These are phyloP conservation scores for Platyrinchus mystaceus DNA, from an alignment of 2,797 vertebrate genomes.

Conservation along the genomic window DNA sequence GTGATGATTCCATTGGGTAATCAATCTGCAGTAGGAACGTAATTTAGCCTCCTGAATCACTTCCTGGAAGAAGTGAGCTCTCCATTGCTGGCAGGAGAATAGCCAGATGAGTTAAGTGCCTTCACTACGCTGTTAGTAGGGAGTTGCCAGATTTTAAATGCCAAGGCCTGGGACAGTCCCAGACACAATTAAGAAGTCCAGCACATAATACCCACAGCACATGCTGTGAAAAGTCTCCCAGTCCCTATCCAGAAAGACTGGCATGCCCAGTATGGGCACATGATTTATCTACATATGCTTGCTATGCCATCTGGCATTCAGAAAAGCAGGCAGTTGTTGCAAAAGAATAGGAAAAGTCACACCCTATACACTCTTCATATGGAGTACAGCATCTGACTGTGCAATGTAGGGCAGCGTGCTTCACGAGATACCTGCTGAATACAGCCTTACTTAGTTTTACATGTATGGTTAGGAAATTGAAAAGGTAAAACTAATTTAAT, in stretches of 20 bases:
- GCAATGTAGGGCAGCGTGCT: background rate
- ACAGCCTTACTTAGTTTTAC: background rate
- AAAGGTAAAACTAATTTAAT: background rate
- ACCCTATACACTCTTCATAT: background rate
- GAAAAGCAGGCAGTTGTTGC: background rate
- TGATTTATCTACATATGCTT: background rate
- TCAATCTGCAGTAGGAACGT: background rate
- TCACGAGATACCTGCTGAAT: background rate
- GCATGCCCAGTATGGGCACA: background rate
- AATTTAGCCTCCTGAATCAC: background rate
- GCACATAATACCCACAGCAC: background rate
- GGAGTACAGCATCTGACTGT: background rate
- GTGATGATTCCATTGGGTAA: fast-evolving
- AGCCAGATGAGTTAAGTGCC: background rate
- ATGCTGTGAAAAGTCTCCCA: background rate
- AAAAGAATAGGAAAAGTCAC: slow-evolving; percentile 10
- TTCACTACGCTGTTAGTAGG: fast-evolving
- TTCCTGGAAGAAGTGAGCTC: background rate
- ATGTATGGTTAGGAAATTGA: background rate
- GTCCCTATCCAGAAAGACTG: background rate
- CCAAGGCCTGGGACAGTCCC: background rate
- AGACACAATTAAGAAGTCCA: background rate
- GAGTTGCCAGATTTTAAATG: background rate
- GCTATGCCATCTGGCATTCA: background rate
- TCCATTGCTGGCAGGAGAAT: background rate